Evolutionary conservation across 2,113 vertebrate genomes (phyloP), one percentile per base, ranked within the genome.

Genomic region (Prochilodus magdalenae): DNA sequence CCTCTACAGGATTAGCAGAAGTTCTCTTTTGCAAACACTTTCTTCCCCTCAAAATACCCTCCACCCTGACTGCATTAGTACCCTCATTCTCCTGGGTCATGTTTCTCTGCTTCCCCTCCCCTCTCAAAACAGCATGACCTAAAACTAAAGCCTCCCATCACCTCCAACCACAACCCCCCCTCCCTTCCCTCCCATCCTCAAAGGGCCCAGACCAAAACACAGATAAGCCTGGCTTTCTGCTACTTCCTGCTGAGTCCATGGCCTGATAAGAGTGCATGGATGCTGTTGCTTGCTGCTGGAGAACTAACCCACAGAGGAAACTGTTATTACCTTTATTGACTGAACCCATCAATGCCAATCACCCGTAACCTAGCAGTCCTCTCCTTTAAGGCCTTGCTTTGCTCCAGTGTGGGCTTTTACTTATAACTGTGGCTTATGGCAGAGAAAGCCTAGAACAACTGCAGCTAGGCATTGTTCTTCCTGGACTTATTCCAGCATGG

Each of bases 141-240:
- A 71, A 70, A 59, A 69, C 73, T 70, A 65, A 82, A 82, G 75
- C 73, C 70, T 62, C 55, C 77, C 72, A 57, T 75, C 57, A 59
- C 65, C 57, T 59, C 71, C 26, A 77, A 67, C 47, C 36, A 10
- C 57, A 80, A 65, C 26, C 76, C 77, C 49, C 73, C 65, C 47
- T n/a, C 76, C 77, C 49, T 66, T 55, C 47, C 65, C 22, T 78
- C 70, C 80, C 74, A 30, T 75, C 72, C 85, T 75, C 83, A 79
- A 71, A 63, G 75, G 81, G 72, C 75, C 67, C 65, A 84, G 84
- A 75, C 86, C 79, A 75, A 83, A 80, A 84, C 77, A 85, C 57
- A 81, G 88, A 89, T 87, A 85, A 85, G 84, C 73, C 81, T 13
- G 63, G 79, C 82, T 89, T 86, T 83, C 75, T 87, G 80, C 75